A percentile compares a stretch with the other conserved stretches of the same genome.
Conservation (phyloP, 1,140 invertebrate genomes). For the Zaprionus nigranus region DNA sequence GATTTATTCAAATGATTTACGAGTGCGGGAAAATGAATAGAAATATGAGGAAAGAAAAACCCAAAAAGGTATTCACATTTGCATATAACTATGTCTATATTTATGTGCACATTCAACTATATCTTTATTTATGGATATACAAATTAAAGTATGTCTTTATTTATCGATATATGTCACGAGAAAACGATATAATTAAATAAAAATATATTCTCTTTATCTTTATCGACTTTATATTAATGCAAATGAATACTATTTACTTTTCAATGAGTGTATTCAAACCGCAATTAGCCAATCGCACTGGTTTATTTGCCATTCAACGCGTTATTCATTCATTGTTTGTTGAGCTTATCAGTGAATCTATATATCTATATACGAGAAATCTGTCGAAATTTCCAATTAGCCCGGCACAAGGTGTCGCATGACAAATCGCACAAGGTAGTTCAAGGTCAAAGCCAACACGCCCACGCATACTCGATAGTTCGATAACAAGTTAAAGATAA, state of each 20-base stretch:
- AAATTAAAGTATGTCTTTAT: neutral
- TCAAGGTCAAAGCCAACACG: constrained; percentile 44
- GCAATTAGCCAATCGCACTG: neutral
- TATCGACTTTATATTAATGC: neutral
- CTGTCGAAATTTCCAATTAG: constrained; percentile 35
- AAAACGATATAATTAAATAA: neutral
- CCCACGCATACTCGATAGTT: constrained; percentile 19
- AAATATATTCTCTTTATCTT: neutral
- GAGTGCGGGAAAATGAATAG: constrained; percentile 18
- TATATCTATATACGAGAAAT: constrained; percentile 8
- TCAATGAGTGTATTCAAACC: neutral
- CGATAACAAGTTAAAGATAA: constrained; percentile 63
- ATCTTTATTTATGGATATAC: neutral
- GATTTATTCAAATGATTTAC: constrained; percentile 39
- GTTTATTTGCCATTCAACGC: constrained; percentile 5
- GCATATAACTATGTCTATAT: neutral
- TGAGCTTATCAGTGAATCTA: neutral
- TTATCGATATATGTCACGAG: neutral
- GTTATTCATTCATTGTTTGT: constrained; percentile 5
- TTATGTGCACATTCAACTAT: neutral
- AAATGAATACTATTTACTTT: neutral
- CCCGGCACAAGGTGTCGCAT: neutral
- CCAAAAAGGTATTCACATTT: neutral
- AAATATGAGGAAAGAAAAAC: neutral
- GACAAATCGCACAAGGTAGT: constrained; percentile 22